Conservation (phyloP, 1,140 invertebrate genomes). For the Orius insidiosus region DNA sequence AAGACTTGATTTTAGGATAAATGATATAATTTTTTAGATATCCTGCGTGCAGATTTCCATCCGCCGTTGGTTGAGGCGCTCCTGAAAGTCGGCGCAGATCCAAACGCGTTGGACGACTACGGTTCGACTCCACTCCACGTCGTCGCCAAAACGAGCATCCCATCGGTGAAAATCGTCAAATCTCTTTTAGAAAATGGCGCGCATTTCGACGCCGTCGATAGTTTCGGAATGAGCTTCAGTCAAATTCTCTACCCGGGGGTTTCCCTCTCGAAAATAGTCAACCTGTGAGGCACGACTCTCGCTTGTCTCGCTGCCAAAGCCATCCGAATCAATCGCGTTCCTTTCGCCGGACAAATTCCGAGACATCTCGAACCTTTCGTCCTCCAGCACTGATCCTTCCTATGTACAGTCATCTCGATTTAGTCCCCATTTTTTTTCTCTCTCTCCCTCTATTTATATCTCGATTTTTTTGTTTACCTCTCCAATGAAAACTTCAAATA, state of each 20-base stretch:
- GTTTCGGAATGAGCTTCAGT: slow-evolving; percentile 56
- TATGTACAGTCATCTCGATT: too few species aligned
- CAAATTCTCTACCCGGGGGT: slow-evolving; percentile 32
- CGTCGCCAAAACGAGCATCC: slow-evolving; percentile 32
- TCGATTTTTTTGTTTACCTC: too few species aligned
- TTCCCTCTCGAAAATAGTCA: slow-evolving; percentile 20
- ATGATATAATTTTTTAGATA: slow-evolving; percentile 28
- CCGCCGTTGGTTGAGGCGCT: slow-evolving; percentile 55
- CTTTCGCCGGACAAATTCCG: slow-evolving; percentile 9
- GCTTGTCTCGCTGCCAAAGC: slow-evolving; percentile 64
- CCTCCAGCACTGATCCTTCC: slow-evolving; percentile 7
- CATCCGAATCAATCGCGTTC: slow-evolving; percentile 37
- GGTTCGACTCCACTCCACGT: slow-evolving; percentile 72
- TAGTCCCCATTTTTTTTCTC: too few species aligned
- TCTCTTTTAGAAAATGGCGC: slow-evolving; percentile 58
- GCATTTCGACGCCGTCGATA: slow-evolving; percentile 75
- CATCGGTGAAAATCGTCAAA: slow-evolving; percentile 41
- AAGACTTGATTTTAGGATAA: too few species aligned
- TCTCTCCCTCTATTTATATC: too few species aligned
- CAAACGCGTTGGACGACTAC: slow-evolving; percentile 52
- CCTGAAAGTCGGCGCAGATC: slow-evolving; percentile 63
- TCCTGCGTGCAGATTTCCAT: slow-evolving; percentile 49
- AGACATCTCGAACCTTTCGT: slow-evolving; percentile 8
- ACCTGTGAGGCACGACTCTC: slow-evolving; percentile 62
- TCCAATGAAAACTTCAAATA: too few species aligned